Evolutionary conservation across 2,888 invertebrate genomes (phyloP), one percentile per base, ranked within the genome.

Genomic region (Lochmaea capreae): DNA sequence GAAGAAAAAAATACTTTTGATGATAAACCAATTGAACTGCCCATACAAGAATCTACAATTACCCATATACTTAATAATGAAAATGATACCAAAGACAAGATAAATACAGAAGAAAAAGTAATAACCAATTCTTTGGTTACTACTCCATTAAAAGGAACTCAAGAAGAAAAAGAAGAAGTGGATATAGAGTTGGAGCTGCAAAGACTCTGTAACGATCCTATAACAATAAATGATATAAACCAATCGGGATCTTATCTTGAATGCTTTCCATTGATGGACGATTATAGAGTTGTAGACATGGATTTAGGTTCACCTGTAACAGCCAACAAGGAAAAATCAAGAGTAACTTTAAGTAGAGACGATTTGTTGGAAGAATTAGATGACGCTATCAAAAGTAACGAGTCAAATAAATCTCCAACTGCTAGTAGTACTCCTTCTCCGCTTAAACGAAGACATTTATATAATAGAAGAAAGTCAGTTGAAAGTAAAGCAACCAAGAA

Each of bases 221-320:
- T 39, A 0, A 39, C 33, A 8, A 39, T 39, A 8, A 9, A 14
- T 18, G 57, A 57, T 57, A 57, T 18, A 8, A 16, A 5, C 14
- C 11, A 57, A 57, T 10, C 57, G 18, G 10, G 6, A 18, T 57
- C 10, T 8, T 16, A 26, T 26, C n/a, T 14, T 1, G n/a, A 12
- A 14, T 14, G 12, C 0, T 26, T 11, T 65, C 11, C 33, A 4
- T 54, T 33, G n/a, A 2, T 68, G 11, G 75, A 75, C 11, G 57
- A 75, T 39, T 65, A 61, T 16, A 59, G 46, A 66, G 33, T 69
- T 11, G 5, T 58, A 1, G 73, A 71, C 42, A 69, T 73, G 71
- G 59, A 68, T 42, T 12, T 71, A 2, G 62, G 16, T 10, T 16
- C 67, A 8, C 65, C 67, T 1, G 43, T 46, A 22, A 65, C 57